phyloP scores from a whole-genome alignment of 1,140 invertebrate genomes.

The Venturia canescens region DNA sequence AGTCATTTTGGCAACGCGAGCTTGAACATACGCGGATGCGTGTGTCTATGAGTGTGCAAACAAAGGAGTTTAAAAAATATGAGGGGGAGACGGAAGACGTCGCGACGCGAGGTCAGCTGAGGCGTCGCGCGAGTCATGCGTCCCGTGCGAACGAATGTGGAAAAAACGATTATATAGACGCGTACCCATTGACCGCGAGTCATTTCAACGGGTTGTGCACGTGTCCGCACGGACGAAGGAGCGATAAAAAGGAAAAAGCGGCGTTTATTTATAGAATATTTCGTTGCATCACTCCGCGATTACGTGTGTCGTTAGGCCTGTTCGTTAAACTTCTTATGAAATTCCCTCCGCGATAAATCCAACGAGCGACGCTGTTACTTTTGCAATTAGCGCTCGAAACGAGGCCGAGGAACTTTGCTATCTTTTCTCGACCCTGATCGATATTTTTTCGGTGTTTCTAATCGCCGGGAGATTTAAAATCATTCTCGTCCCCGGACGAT shows the following conservation, averaged over 20 bases:
- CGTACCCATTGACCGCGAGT: background rate
- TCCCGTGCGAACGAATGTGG: background rate
- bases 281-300: too few relatives aligned
- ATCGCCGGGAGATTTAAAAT: too few relatives aligned
- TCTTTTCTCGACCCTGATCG: too few relatives aligned
- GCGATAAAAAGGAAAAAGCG: background rate
- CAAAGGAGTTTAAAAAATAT: background rate
- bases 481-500: too few relatives aligned
- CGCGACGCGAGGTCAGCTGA: slow-evolving; percentile 9
- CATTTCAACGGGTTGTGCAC: background rate
- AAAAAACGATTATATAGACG: background rate
- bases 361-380: too few relatives aligned
- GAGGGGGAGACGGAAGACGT: background rate
- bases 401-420: too few relatives aligned
- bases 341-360: too few relatives aligned
- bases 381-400: too few relatives aligned
- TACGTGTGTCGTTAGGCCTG: too few relatives aligned
- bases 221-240: background rate
- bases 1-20: background rate
- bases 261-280: background rate
- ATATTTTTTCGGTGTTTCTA: too few relatives aligned
- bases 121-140: background rate
- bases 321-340: too few relatives aligned
- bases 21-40: background rate
- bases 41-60: background rate